Conservation (phyloP, 2,797 vertebrate genomes). For the Argya squamiceps region DNA sequence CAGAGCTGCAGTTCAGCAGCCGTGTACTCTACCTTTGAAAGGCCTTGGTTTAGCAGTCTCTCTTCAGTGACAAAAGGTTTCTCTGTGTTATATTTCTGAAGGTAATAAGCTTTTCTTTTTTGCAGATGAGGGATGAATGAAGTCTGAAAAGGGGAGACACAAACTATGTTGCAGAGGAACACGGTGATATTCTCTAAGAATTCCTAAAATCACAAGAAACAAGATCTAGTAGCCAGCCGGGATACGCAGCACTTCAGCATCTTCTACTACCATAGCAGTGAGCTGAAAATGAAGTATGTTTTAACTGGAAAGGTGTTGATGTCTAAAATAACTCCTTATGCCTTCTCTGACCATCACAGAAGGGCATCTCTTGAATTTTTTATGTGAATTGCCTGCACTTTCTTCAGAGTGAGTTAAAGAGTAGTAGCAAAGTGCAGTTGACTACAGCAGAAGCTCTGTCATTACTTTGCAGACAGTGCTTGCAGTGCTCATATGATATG, state of each 20-base stretch:
- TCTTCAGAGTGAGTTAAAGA: background rate
- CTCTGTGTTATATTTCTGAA: background rate
- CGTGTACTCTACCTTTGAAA: background rate
- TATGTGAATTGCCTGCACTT: background rate
- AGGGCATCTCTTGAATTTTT: background rate
- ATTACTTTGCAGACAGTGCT: background rate
- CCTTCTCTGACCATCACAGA: background rate
- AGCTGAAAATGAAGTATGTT: background rate
- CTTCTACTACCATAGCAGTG: background rate
- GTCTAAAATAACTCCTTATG: slow-evolving; percentile 5
- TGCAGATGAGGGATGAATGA: background rate
- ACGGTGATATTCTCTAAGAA: background rate
- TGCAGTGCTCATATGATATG: background rate
- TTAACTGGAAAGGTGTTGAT: background rate
- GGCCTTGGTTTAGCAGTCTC: background rate
- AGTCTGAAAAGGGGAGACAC: background rate
- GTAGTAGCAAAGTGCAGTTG: background rate
- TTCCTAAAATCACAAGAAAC: background rate
- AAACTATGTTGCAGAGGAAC: background rate
- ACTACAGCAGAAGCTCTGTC: background rate
- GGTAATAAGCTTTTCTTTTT: background rate
- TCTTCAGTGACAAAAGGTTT: background rate
- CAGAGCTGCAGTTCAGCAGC: background rate
- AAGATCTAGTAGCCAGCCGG: background rate
- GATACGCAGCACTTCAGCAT: background rate